Evolutionary conservation across 2,113 vertebrate species (phyloP), one percentile per base, ranked within the genome.

Genomic region (Butorides virescens): DNA sequence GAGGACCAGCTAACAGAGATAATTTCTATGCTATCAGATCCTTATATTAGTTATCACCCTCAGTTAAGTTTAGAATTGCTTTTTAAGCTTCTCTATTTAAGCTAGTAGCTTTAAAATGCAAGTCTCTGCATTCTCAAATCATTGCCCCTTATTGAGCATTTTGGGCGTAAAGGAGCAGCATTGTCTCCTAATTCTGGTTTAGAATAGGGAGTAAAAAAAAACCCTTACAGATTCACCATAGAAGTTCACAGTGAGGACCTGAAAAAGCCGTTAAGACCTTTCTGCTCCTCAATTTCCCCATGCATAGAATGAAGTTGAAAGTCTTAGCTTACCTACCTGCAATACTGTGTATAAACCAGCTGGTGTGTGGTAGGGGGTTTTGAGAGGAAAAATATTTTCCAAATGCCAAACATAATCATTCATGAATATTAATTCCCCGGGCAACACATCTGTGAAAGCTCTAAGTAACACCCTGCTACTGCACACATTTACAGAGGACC

Each of bases 31-130:
- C 92, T 80, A 86, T 92, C 91, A 93, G 86, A 95, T 47, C 72
- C 56, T 95, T 93, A 21, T 74, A 90, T 95, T 86, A 95, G 84
- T 97, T 95, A 90, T 88, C 52, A 44, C 78, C 53, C 61, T 82
- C 82, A 71, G 87, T 95, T 94, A 97, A 90, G 91, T 78, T 94
- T 70, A 91, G 90, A 97, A 94, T 87, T 91, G 91, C 58, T 96
- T 97, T 97, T 94, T 93, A 94, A 94, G 92, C 68, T 92, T 91
- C 47, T 65, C 65, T 86, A 50, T 92, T 97, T 81, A 91, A 86
- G 72, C 68, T 62, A 81, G 53, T 19, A 53, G 72, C 55, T 92
- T 88, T 77, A 86, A 92, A 91, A 85, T 76, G 66, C 23, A n/a
- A 55, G 66, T 53, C 39, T 55, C 72, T 84, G 66, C 58, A 37